These are phyloP conservation scores for Strix aluco DNA, from an alignment of 2,113 vertebrate genomes.

Conservation along the genomic window DNA sequence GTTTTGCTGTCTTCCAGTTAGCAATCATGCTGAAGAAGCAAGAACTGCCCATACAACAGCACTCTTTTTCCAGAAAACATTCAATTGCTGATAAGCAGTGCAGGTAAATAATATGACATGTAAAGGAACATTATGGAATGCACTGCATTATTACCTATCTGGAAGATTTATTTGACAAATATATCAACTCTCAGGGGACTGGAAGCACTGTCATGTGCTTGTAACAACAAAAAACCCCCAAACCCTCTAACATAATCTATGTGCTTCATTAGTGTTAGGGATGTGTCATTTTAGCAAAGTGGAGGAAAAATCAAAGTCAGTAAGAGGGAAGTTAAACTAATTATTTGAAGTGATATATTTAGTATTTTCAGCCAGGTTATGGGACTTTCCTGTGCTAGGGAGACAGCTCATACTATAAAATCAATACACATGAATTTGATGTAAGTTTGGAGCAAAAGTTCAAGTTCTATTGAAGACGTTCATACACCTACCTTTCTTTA, in stretches of 20 bases:
- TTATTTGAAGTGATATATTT: conserved; percentile 29
- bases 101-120: conserved; percentile 11
- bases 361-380: background rate
- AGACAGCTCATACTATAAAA: background rate
- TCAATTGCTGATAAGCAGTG: background rate
- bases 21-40: background rate
- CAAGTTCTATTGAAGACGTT: background rate
- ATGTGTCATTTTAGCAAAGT: conserved; percentile 2
- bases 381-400: background rate
- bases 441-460: background rate
- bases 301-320: background rate
- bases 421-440: background rate
- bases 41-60: background rate
- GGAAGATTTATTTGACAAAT: conserved; percentile 49
- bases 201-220: background rate
- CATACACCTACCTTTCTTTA: background rate
- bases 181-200: background rate
- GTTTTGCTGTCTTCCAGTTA: background rate
- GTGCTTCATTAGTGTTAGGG: background rate
- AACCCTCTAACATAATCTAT: background rate
- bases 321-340: background rate
- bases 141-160: conserved; percentile 6
- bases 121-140: background rate
- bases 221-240: background rate
- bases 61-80: background rate